These are phyloP conservation scores for Schizothorax lantsangensis DNA, from an alignment of 2,797 vertebrate species.

Conservation along the genomic window DNA sequence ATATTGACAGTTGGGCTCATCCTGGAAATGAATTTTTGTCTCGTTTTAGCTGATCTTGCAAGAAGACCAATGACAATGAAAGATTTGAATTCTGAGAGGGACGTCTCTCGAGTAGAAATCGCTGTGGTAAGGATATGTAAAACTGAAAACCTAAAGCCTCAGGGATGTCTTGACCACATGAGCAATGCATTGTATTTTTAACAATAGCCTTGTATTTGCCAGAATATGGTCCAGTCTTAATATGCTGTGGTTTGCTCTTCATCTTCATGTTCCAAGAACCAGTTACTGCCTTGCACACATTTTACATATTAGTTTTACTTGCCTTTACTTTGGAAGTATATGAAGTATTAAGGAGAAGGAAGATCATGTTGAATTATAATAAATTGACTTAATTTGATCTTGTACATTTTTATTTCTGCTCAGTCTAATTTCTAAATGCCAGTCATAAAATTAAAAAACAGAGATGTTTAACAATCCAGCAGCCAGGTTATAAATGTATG, in stretches of 20 bases:
- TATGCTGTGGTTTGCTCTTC: not conserved
- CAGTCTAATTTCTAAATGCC: not conserved
- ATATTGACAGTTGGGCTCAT: conserved; percentile 9
- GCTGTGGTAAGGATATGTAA: conserved; percentile 25
- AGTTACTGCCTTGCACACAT: not conserved
- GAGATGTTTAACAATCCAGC: not conserved
- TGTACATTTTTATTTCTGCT: not conserved
- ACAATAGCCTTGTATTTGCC: conserved; percentile 27
- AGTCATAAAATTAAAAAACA: not conserved
- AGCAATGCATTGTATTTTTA: not conserved
- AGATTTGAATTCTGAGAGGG: conserved; percentile 8
- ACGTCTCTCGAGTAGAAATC: conserved; percentile 5
- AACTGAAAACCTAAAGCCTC: conserved; percentile 28
- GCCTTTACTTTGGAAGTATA: not conserved
- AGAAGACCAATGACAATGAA: not conserved
- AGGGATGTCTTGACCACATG: conserved; percentile 17
- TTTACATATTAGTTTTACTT: not conserved
- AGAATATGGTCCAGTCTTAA: conserved; percentile 26
- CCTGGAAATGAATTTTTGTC: conserved; percentile 8
- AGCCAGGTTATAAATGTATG: not conserved
- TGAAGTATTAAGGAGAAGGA: not conserved
- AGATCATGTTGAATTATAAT: not conserved
- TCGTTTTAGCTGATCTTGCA: conserved; percentile 24
- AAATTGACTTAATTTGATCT: not conserved
- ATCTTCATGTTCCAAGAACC: not conserved